These are phyloP conservation scores for Acheta domesticus DNA, from an alignment of 2,888 invertebrate genomes.

Conservation along the genomic window DNA sequence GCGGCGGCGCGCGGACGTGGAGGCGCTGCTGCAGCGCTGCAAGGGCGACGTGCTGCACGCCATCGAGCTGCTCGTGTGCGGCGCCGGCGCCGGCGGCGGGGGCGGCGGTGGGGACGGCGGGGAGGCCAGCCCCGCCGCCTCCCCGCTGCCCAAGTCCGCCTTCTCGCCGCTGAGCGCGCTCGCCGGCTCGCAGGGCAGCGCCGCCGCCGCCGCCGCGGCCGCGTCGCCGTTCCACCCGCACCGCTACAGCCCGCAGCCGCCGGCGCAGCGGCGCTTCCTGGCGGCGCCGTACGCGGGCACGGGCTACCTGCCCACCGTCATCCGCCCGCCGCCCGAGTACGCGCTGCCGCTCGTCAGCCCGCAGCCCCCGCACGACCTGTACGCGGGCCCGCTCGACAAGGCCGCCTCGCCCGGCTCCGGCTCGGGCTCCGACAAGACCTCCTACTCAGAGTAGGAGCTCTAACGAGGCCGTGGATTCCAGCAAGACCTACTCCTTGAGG, in stretches of 20 bases:
- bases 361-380: conserved; percentile 46
- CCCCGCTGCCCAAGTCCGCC: conserved; percentile 55
- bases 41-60: conserved; percentile 64
- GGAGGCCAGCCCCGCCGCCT: conserved; percentile 25
- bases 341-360: conserved; percentile 41
- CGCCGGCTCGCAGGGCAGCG: conserved; percentile 29
- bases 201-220: conserved; percentile 47
- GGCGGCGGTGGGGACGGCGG: conserved; percentile 22
- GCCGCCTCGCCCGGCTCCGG: conserved; percentile 52
- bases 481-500: no score
- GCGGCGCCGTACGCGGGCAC: conserved; percentile 81
- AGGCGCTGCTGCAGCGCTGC: conserved; percentile 76
- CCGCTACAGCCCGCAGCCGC: conserved; percentile 48
- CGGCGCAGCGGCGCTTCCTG: conserved; percentile 61
- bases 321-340: conserved; percentile 51
- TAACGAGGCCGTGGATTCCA: no score
- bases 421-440: conserved; percentile 55
- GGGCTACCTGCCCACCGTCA: conserved; percentile 76
- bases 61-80: conserved; percentile 84
- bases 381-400: conserved; percentile 44
- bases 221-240: conserved; percentile 64
- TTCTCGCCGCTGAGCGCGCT: conserved; percentile 47
- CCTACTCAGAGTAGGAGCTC: conserved; percentile 55
- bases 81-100: conserved; percentile 47
- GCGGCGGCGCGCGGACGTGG: conserved; percentile 80